Conservation (phyloP, 2,113 vertebrate species). For the Pantherophis guttatus region DNA sequence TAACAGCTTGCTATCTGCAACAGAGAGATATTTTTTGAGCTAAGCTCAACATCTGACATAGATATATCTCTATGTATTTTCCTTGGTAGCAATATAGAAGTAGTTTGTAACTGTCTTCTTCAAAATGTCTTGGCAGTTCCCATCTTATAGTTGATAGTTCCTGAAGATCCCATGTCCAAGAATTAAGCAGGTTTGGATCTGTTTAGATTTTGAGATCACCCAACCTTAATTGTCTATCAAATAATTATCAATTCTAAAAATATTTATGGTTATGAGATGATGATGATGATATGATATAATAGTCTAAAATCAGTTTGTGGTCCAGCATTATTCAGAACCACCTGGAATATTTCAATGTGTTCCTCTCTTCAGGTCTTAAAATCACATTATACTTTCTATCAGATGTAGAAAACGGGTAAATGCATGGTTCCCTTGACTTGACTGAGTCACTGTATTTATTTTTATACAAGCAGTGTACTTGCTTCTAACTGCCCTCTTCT, state of each 20-base stretch:
- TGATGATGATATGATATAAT: neutral
- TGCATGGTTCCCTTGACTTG: neutral
- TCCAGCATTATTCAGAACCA: neutral
- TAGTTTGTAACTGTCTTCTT: neutral
- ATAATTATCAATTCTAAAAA: neutral
- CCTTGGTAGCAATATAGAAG: neutral
- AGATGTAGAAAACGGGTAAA: neutral
- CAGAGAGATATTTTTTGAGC: neutral
- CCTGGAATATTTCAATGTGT: neutral
- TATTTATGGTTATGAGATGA: neutral
- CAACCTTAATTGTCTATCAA: neutral
- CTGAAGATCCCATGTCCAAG: neutral
- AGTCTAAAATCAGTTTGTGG: neutral
- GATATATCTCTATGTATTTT: neutral
- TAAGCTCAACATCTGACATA: neutral
- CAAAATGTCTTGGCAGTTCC: neutral
- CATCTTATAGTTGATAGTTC: neutral
- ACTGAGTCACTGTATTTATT: neutral
- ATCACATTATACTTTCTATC: neutral
- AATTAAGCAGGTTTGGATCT: neutral
- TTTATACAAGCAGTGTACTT: neutral
- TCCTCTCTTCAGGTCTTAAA: neutral
- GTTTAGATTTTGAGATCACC: neutral
- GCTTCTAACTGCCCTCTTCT: neutral
- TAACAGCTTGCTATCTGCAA: neutral